phyloP scores from a whole-genome alignment of 2,113 vertebrate species.

The Bothrops jararaca region DNA sequence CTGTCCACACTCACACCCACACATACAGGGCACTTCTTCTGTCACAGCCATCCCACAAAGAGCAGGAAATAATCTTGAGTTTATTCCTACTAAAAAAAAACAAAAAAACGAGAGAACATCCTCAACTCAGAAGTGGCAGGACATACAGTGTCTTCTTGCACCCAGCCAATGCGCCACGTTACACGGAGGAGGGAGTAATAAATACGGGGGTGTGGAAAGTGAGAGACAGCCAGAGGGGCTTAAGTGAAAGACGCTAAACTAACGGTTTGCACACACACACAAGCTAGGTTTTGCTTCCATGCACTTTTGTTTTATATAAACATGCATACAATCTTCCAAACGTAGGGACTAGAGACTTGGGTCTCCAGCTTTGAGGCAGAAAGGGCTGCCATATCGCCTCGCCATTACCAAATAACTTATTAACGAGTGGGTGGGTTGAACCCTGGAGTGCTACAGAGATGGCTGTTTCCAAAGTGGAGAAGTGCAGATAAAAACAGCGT shows the following conservation, averaged over 20 bases:
- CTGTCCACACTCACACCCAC: background rate
- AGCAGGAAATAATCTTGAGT: background rate
- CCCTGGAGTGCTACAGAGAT: background rate
- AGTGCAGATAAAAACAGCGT: background rate
- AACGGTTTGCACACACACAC: background rate
- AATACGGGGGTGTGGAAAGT: background rate
- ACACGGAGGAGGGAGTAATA: background rate
- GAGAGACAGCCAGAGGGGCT: background rate
- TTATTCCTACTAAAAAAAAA: background rate
- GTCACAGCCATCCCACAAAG: background rate
- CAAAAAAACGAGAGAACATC: background rate
- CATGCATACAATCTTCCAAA: background rate
- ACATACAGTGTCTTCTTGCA: constrained; percentile 5
- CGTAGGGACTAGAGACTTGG: background rate
- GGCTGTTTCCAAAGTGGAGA: background rate
- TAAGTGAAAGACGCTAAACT: background rate
- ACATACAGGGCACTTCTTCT: background rate
- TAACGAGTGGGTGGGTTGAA: background rate
- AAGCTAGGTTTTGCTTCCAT: background rate
- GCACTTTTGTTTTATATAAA: background rate
- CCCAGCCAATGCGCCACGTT: background rate
- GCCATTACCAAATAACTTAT: background rate
- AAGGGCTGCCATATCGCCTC: background rate
- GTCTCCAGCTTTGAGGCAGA: background rate
- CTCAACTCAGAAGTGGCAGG: background rate